Percentiles rank a stretch among this genome's conserved stretches.
Evolutionary conservation across 2,797 vertebrate genomes (phyloP).

Genomic region (Discoglossus pictus): DNA sequence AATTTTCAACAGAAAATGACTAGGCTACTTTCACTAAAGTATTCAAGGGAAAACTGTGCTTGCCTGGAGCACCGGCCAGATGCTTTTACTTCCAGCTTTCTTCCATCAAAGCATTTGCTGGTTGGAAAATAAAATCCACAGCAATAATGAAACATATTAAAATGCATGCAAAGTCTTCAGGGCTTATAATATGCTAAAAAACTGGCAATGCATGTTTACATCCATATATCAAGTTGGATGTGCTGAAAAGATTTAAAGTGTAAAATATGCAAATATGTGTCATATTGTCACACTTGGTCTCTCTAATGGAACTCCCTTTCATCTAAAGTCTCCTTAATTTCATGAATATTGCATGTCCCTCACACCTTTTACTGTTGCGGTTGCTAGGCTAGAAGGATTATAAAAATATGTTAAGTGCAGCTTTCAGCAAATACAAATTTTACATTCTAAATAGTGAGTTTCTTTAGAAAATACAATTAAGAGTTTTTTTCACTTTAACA

Average conservation of each 20-base stretch:
- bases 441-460: slow-evolving; percentile 69
- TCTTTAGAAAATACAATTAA: slow-evolving; percentile 65
- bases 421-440: slow-evolving; percentile 77
- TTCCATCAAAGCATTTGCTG: slow-evolving; percentile 83
- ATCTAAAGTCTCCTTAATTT: slow-evolving; percentile 81
- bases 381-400: slow-evolving; percentile 79
- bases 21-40: slow-evolving; percentile 63
- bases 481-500: slow-evolving; percentile 39
- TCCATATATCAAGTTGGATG: slow-evolving; percentile 84
- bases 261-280: slow-evolving; percentile 85
- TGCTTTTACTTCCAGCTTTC: slow-evolving; percentile 75
- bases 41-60: slow-evolving; percentile 66
- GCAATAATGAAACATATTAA: slow-evolving; percentile 92
- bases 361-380: slow-evolving; percentile 78
- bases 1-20: slow-evolving; percentile 57
- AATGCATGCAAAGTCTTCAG: slow-evolving; percentile 91
- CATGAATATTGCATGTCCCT: slow-evolving; percentile 81
- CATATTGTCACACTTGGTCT: slow-evolving; percentile 84
- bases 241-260: slow-evolving; percentile 84
- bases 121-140: slow-evolving; percentile 93
- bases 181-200: slow-evolving; percentile 90
- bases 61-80: slow-evolving; percentile 75
- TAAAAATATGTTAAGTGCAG: slow-evolving; percentile 82
- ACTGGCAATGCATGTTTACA: slow-evolving; percentile 82
- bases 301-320: slow-evolving; percentile 83